Base-by-base conservation (phyloP, 2,888 invertebrate genomes). In the Chymomyza caudatula region DNA sequence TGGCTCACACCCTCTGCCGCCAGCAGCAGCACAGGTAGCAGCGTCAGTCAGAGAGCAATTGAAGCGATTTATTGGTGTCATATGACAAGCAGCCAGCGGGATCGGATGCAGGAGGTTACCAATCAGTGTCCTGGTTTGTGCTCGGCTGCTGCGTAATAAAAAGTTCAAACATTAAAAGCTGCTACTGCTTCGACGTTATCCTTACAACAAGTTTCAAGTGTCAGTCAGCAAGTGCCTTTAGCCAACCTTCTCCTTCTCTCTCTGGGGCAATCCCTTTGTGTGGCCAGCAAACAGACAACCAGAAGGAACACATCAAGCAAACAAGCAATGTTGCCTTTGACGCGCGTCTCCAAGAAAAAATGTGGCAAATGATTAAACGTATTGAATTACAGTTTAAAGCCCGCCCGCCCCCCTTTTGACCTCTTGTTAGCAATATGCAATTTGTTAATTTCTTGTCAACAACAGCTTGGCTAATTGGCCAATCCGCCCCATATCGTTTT, bases 51-150 rank as follows among this genome's bases (percentile, higher is more conserved):
- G 82, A 77, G 76, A 76, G 82, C 85, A 86, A 83, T 86, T 83
- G 86, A 83, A 86, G 83, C 83, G 83, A 83, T 83, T 83, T 83
- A 83, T 83, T 85, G 83, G 83, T 83, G 86, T 83, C 85, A 83
- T 82, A 85, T 83, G 85, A 83, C 82, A 82, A 75, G 85, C 80
- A 75, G 69, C 75, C 80, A 75, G 69, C 75, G 61, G 66, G 61
- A 20, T 29, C 20, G 23, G 42, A 4, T n/a, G 47, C 44, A 43
- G 20, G 55, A 19, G 19, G 64, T 74, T 71, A 77, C 64, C 67
- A 67, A 65, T 71, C 72, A 72, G 67, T 43, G 60, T 22, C 29
- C 13, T 13, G 23, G 44, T 1, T 22, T 19, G 29, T 8, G n/a
- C 20, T 56, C 54, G 15, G 42, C 15, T 8, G 57, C 47, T 60